Base-by-base conservation (phyloP, 2,888 invertebrate species). In the Xanthorhoe spadicearia region DNA sequence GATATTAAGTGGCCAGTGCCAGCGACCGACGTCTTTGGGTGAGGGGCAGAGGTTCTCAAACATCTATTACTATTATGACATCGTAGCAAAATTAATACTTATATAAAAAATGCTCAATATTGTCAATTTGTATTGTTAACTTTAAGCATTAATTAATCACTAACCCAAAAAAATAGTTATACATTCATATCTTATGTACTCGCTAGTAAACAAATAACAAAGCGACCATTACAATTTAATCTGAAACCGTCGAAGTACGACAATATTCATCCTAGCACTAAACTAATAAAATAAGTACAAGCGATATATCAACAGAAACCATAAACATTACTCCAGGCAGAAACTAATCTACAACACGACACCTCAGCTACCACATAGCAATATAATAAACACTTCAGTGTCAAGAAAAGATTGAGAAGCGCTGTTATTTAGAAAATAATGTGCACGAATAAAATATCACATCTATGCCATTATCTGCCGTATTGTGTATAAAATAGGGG, bases 381-480 rank as follows among this genome's bases (percentile, higher is more conserved):
- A 17, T 48, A 48, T 48, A 32, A 49, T 57, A 52, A 53, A 49
- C 61, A 48, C 32, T 17, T 56, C 32, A 51, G 32, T 18, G 19
- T 61, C 55, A 23, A 19, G 32, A 6, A 61, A 64, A 69, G 18
- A 62, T 73, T 73, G 18, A 66, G 65, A 59, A 60, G 43, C 69
- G 19, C 50, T 69, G 70, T 32, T 28, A 38, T 38, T 63, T 53
- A 58, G 32, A 73, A 68, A 74, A 73, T 73, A 73, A 74, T 71
- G 74, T 68, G 61, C 59, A 60, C 70, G 65, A 70, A 71, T 71
- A 72, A 69, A 71, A 64, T 68, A 59, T 52, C 54, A 10, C 35
- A 49, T 48, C 18, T 70, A 62, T 56, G 54, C 56, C 15, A 71
- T 65, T 73, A 53, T 70, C 49, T 19, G 62, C 68, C 64, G 64